These are phyloP conservation scores for Halictus ligatus DNA, from an alignment of 2,888 invertebrate species.

Conservation along the genomic window DNA sequence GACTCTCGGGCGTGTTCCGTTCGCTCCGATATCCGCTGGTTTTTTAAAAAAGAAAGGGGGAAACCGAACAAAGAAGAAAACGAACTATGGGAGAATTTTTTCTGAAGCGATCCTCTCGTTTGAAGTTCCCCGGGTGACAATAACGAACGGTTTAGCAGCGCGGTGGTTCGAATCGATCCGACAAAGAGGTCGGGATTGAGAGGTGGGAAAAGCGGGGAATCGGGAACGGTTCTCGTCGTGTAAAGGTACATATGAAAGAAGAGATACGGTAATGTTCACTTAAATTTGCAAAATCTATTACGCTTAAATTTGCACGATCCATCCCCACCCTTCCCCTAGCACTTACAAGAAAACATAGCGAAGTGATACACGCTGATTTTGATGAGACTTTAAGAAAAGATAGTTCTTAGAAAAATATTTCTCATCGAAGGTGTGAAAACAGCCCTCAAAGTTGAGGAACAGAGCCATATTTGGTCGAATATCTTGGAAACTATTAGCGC, in stretches of 20 bases:
- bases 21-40: background rate
- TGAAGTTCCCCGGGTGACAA: conserved; percentile 33
- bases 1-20: background rate
- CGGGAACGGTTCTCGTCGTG: background rate
- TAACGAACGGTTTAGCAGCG: conserved; percentile 39
- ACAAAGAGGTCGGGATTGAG: conserved; percentile 5
- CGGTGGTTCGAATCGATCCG: conserved; percentile 22
- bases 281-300: background rate
- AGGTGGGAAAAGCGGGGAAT: background rate
- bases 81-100: background rate
- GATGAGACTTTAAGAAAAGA: too few relatives aligned
- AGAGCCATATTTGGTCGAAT: too few relatives aligned
- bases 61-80: background rate
- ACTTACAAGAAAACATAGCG: background rate
- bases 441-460: too few relatives aligned
- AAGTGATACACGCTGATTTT: too few relatives aligned
- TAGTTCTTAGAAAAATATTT: too few relatives aligned
- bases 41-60: background rate
- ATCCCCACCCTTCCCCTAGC: background rate
- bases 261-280: background rate
- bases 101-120: conserved; percentile 15
- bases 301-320: background rate
- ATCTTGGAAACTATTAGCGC: too few relatives aligned
- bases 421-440: too few relatives aligned
- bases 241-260: background rate